phyloP scores from a whole-genome alignment of 2,888 invertebrate species.

The Drosophila yooni region DNA sequence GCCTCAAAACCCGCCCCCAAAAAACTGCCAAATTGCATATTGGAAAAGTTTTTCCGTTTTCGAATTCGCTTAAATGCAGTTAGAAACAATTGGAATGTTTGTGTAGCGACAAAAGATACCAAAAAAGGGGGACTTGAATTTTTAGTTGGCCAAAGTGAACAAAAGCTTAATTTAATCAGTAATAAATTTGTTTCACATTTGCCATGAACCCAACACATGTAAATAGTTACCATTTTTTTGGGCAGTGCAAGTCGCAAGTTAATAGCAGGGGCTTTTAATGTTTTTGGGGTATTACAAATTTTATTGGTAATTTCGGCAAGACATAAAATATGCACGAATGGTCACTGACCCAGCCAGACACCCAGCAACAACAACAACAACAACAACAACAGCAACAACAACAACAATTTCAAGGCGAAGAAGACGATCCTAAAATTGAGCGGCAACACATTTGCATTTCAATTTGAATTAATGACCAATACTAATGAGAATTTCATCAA shows the following conservation, averaged over 20 bases:
- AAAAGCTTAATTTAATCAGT: background rate
- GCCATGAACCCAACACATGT: background rate
- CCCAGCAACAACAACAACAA: background rate
- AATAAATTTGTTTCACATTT: background rate
- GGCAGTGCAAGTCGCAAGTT: conserved; percentile 33
- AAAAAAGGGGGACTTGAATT: background rate
- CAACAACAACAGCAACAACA: background rate
- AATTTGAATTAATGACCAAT: conserved; percentile 81
- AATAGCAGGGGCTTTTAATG: conserved; percentile 31
- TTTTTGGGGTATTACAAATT: conserved; percentile 67
- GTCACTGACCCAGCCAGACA: conserved; percentile 5
- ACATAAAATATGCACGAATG: conserved; percentile 75
- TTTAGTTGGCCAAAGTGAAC: background rate
- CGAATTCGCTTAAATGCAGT: conserved; percentile 20
- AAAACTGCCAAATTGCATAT: conserved; percentile 48
- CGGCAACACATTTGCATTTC: conserved; percentile 69
- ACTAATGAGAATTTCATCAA: conserved; percentile 73
- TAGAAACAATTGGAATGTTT: conserved; percentile 24
- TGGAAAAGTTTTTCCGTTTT: conserved; percentile 46
- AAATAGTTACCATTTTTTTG: background rate
- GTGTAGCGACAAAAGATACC: background rate
- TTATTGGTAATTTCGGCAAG: conserved; percentile 75
- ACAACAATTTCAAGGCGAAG: conserved; percentile 22
- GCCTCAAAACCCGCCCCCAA: background rate
- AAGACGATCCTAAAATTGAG: conserved; percentile 13